These are phyloP conservation scores for Cheilosia pagana DNA, from an alignment of 2,888 invertebrate genomes.

Conservation along the genomic window DNA sequence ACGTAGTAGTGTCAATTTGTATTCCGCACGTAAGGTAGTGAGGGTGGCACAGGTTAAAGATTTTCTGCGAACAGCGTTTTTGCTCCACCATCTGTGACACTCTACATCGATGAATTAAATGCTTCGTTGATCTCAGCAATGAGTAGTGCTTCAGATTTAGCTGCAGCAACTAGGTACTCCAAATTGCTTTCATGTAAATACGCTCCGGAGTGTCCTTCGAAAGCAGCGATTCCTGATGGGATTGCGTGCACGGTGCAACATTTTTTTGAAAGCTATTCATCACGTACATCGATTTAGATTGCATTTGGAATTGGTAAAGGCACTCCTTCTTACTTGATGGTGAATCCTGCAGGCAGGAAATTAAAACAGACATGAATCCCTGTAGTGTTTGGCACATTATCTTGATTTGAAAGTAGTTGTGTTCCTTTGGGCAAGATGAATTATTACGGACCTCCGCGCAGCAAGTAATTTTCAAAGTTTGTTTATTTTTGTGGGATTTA, in stretches of 20 bases:
- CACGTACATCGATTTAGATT: constrained; percentile 12
- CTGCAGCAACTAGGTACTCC: background rate
- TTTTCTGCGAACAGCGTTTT: constrained; percentile 2
- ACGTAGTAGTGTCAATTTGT: constrained; percentile 56
- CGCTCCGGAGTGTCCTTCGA: constrained; percentile 11
- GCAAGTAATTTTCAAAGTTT: background rate
- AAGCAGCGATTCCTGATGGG: constrained; percentile 27
- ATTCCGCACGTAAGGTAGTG: constrained; percentile 26
- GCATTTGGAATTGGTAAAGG: constrained; percentile 10
- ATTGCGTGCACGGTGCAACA: constrained; percentile 14
- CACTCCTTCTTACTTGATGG: background rate
- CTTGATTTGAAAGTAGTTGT: background rate
- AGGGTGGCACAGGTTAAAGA: constrained; percentile 36
- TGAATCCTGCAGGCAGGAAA: background rate
- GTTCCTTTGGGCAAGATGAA: too few relatives aligned
- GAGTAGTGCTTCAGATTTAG: constrained; percentile 1
- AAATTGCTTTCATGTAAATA: constrained; percentile 38
- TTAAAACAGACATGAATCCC: constrained; percentile 8
- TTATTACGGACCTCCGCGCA: too few relatives aligned
- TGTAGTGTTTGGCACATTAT: background rate
- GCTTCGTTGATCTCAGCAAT: constrained; percentile 22
- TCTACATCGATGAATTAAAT: constrained; percentile 48
- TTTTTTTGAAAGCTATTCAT: constrained; percentile 14
- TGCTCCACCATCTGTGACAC: background rate
- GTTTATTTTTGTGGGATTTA: background rate